Evolutionary conservation across 92 coral and sea anemone genomes (phyloP), one percentile per base, ranked within the genome.

Genomic region (Siderastrea siderea): DNA sequence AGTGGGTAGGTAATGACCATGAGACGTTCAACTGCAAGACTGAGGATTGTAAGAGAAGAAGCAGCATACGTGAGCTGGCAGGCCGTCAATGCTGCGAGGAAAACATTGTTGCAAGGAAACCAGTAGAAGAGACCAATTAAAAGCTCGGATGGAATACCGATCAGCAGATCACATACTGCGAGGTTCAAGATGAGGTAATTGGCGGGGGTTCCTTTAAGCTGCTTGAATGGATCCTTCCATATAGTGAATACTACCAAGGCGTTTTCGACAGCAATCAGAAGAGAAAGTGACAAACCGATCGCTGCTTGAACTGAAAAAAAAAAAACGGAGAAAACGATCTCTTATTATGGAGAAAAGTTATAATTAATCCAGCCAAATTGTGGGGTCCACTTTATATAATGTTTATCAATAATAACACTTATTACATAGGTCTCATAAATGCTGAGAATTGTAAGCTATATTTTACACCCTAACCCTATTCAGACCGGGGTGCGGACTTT

Each of bases 201-300:
- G 7, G 76, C 52, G 47, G 65, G n/a, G 13, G 50, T 80, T 14
- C 64, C 38, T 5, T 44, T 51, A 1, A 80, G 76, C 7, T 68
- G n/a, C 54, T 68, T 80, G 10, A 26, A 67, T 44, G 85, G 85
- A 68, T 80, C 85, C 54, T 80, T 68, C 75, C 63, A 80, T 17
- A 80, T 67, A 19, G 47, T 15, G 13, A 68, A 7, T 38, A 80
- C 54, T 12, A 80, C 85, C 44, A 68, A 44, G 43, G 74, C 11
- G 52, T 80, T 80, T 12, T 2, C 45, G 14, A 44, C 15, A 51
- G 16, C 58, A 11, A 65, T 78, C 45, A 60, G 6, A 51, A 78
- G 43, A 46, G 82, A 59, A 43, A 78, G 57, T 46, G 47, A 10
- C 62, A 75, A 9, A 12, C 52, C 3, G 14, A 75, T 16, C 26